These are phyloP conservation scores for Heterohyrax brucei DNA, from an alignment of 2,797 vertebrate genomes.

Conservation along the genomic window DNA sequence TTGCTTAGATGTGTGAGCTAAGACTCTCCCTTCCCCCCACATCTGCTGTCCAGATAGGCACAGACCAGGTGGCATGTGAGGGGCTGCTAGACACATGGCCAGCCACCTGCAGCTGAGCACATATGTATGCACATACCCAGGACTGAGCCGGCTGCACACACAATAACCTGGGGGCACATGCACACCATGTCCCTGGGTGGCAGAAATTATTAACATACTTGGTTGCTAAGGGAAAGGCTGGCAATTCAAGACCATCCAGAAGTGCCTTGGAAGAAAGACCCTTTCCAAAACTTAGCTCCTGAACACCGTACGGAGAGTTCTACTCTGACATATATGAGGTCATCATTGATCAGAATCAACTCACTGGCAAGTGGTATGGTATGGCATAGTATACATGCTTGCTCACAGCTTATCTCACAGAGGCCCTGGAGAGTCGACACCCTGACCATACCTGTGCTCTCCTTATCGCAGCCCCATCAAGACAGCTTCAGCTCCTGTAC, in stretches of 20 bases:
- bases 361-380: background rate
- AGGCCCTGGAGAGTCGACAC: background rate
- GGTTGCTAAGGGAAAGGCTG: background rate
- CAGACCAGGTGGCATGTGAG: slow-evolving; percentile 61
- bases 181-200: background rate
- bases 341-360: background rate
- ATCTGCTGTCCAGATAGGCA: slow-evolving; percentile 81
- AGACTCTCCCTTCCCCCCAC: slow-evolving; percentile 85
- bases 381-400: background rate
- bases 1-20: slow-evolving; percentile 88
- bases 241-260: background rate
- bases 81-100: slow-evolving; percentile 71
- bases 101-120: slow-evolving; percentile 42
- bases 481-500: background rate
- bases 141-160: background rate
- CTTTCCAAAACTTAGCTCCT: background rate
- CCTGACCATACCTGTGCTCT: background rate
- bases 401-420: background rate
- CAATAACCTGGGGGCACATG: background rate
- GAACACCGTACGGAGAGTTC: background rate
- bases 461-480: background rate
- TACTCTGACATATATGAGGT: background rate
- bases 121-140: background rate
- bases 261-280: background rate
- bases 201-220: background rate